A percentile compares a stretch with the other conserved stretches of the same genome.
Conservation (phyloP, 1,140 invertebrate species). For the Melipona quadrifasciata region DNA sequence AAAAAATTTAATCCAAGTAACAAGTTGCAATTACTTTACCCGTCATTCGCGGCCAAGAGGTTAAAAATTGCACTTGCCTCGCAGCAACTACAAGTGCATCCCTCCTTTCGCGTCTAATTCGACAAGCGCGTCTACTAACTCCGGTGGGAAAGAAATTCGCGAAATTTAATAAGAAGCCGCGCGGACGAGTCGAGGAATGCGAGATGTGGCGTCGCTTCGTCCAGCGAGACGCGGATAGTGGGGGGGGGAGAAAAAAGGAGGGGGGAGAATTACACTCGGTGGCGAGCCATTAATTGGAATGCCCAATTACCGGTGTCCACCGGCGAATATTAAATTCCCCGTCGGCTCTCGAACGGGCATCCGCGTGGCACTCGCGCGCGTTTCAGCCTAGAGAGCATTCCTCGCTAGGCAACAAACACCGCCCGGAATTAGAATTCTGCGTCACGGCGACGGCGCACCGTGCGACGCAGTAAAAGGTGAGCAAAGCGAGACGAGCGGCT, state of each 20-base stretch:
- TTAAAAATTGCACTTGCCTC: too few relatives aligned
- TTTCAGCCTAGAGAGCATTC: neutral
- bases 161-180: slow-evolving; percentile 13
- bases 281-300: slow-evolving; percentile 14
- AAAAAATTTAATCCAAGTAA: too few relatives aligned
- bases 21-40: too few relatives aligned
- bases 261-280: too few relatives aligned
- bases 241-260: neutral
- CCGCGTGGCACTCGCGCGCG: neutral
- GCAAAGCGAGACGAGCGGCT: slow-evolving; percentile 34
- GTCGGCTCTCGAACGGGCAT: neutral
- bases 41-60: too few relatives aligned
- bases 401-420: neutral
- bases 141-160: neutral
- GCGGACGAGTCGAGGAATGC: neutral
- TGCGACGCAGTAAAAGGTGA: slow-evolving; percentile 37
- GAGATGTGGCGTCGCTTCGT: neutral
- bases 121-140: neutral
- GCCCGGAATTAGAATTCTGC: slow-evolving; percentile 24
- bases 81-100: too few relatives aligned
- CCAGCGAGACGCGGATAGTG: neutral
- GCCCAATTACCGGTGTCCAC: neutral
- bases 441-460: neutral
- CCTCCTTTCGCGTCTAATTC: neutral
- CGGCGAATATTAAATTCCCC: slow-evolving; percentile 10